Percentiles rank a stretch among this genome's conserved stretches.
Conservation (phyloP, 2,113 vertebrate species). For the Macrotis lagotis region DNA sequence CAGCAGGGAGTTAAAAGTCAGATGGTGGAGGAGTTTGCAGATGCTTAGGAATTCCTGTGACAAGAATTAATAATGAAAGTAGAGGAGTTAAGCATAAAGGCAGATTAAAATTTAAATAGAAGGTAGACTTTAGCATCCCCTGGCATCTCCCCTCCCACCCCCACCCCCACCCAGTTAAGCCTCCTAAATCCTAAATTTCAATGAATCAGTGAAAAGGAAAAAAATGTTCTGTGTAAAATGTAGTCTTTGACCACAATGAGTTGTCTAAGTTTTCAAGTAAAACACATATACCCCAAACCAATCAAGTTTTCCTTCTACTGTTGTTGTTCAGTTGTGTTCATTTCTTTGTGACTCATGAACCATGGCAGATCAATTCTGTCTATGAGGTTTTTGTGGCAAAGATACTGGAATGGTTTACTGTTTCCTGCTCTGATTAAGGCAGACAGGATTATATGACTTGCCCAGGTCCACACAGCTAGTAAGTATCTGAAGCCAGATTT, state of each 20-base stretch:
- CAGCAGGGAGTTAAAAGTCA: not conserved
- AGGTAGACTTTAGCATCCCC: not conserved
- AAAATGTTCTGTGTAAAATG: not conserved
- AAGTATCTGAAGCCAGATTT: not conserved
- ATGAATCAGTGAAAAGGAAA: not conserved
- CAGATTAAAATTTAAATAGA: not conserved
- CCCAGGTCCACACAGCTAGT: not conserved
- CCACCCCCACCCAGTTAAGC: not conserved
- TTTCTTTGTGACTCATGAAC: not conserved
- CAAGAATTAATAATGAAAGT: not conserved
- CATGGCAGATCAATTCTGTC: not conserved
- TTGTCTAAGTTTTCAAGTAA: not conserved
- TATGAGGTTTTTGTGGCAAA: not conserved
- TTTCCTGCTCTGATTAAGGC: not conserved
- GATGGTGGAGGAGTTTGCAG: not conserved
- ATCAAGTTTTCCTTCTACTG: not conserved
- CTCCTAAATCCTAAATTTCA: not conserved
- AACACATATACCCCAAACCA: not conserved
- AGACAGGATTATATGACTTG: not conserved
- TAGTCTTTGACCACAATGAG: not conserved
- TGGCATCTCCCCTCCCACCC: not conserved
- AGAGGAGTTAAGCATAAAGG: not conserved
- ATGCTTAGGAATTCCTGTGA: not conserved
- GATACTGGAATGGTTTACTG: not conserved
- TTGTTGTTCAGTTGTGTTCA: not conserved